A percentile compares a stretch with the other conserved stretches of the same genome.
Conservation (phyloP, 2,797 vertebrate genomes). For the Tarsius wallacei region DNA sequence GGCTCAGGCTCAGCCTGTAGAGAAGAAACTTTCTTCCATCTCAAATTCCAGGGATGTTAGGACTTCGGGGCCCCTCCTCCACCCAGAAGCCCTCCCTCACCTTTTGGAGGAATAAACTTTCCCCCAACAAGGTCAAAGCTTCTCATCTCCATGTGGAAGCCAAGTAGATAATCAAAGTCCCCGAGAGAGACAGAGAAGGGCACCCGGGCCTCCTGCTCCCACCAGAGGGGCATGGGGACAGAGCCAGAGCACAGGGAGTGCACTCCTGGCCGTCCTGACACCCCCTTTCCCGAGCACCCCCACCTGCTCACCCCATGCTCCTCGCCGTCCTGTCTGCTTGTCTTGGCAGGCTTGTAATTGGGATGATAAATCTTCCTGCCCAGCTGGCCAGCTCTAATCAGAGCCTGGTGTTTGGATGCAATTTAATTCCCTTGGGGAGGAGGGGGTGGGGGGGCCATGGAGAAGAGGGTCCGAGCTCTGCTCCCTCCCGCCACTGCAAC, state of each 20-base stretch:
- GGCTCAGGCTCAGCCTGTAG: neutral
- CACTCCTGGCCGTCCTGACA: neutral
- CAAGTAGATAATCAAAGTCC: neutral
- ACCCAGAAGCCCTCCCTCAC: too few species aligned
- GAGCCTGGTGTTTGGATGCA: constrained; percentile 87
- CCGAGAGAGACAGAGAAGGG: neutral
- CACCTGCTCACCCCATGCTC: neutral
- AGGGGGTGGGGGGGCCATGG: neutral
- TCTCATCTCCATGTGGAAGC: neutral
- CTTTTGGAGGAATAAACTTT: neutral
- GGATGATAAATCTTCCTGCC: constrained; percentile 92
- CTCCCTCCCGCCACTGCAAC: neutral
- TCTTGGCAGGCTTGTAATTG: constrained; percentile 88
- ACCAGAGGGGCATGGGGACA: neutral
- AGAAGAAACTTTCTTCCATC: neutral
- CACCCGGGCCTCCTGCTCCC: constrained; percentile 28
- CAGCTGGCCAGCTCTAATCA: constrained; percentile 89
- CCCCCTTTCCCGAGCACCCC: neutral
- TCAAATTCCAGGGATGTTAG: neutral
- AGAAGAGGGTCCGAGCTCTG: neutral
- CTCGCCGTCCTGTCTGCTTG: neutral
- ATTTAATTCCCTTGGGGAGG: constrained; percentile 88
- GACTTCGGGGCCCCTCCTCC: neutral
- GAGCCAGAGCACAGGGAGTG: neutral
- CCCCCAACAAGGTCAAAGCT: neutral